Evolutionary conservation across 2,113 vertebrate genomes (phyloP), one percentile per base, ranked within the genome.

Genomic region (Podarcis muralis): DNA sequence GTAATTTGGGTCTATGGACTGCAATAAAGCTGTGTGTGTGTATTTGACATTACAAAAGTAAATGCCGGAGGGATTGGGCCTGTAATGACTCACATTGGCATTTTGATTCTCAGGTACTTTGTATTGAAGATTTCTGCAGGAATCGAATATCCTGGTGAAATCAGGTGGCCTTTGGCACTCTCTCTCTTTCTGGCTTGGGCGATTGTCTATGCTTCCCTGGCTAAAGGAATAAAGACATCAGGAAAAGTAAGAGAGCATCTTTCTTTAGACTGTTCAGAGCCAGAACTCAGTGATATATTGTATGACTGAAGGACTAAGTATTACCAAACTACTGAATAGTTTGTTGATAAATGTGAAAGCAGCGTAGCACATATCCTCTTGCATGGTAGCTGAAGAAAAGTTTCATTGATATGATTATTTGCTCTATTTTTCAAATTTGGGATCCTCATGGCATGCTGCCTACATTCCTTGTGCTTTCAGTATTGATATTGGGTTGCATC

Each of bases 201-300:
- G 75, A 99, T 99, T 76, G 99, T 99, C 53, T 99, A 99, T 6
- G 97, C 97, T 0, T 99, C 98, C 65, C 96, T 99, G 90, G 98
- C 99, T 72, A 99, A 99, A 97, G 99, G 99, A 94, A 99, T 99
- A 97, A 99, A 99, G 97, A 98, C 98, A 83, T 99, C 99, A 48
- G 99, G 99, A 93, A 99, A 99, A 97, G 99, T 99, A 97, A 97
- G 98, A 83, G 18, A 23, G 85, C 7, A 74, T 16, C 8, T 89
- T 92, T 84, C 23, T 32, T 82, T 15, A 8, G 32, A 83, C 12
- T 48, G 6, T n/a, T 62, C 37, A 11, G 30, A 43, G 27, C 22
- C 2, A 1, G 80, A 65, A 48, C 6, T 11, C 59, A 83, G 16
- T 5, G 83, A 83, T 83, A 3, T 23, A 83, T 6, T 0, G 0